Evolutionary conservation across 1,140 invertebrate species (phyloP), one percentile per base, ranked within the genome.

Genomic region (Zaprionus inermis): DNA sequence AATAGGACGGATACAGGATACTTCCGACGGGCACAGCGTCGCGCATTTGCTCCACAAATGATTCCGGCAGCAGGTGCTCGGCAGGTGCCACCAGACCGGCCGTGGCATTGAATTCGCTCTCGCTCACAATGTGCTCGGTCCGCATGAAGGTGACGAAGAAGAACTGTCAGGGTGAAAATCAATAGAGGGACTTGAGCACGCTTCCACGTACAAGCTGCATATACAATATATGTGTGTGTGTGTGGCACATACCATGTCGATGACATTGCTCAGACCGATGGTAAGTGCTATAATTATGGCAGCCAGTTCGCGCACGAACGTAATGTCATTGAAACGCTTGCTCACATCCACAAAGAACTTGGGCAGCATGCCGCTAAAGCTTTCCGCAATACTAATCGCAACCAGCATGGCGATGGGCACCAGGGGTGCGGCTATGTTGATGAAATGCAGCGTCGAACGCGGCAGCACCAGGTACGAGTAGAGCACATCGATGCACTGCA

Each of bases 1-100:
- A 95, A 90, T 97, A 97, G 18, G 95, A 96, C 30, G 96, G 96
- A 91, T 96, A 95, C 2, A 95, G 93, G 81, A 80, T 54, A 54
- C 77, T 65, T n/a, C 90, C 81, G 5, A 65, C 41, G 28, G 84
- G 84, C 51, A 90, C 75, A 67, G 85, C 85, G 46, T 85, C 85
- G 18, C 84, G 84, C 84, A 88, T 88, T 74, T 88, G 84, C 44
- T 83, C 73, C 51, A 88, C 83, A 79, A 88, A 88, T 12, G 83
- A 88, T 58, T 76, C 83, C n/a, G 83, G 83, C 30, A 88, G 80
- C 54, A 88, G 64, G 61, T 88, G 84, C 65, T 88, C 84, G 32
- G 77, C 80, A 16, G 51, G 70, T 84, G 30, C 70, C 49, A 78
- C 70, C 49, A 78, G 41, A 3, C 76, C 72, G 11, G 80, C 76